phyloP scores from a whole-genome alignment of 2,113 vertebrate species.

The Stomatorhinus ivindoensis region DNA sequence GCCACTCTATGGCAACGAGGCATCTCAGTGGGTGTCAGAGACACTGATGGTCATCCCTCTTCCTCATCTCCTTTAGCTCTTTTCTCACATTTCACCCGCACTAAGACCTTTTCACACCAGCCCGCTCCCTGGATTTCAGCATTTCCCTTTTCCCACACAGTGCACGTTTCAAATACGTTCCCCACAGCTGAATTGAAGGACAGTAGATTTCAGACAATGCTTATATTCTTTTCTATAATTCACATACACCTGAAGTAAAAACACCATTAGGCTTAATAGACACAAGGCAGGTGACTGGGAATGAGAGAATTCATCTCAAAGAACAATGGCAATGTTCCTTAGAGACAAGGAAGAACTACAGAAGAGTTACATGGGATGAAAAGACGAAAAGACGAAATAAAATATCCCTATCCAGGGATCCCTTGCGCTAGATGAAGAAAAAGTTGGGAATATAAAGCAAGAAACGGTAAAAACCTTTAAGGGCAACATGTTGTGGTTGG shows the following conservation, averaged over 20 bases:
- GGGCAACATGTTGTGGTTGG: not conserved
- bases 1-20: constrained; percentile 78
- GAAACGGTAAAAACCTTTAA: not conserved
- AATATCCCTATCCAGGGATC: not conserved
- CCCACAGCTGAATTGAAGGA: not conserved
- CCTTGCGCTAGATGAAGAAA: not conserved
- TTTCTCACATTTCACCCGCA: not conserved
- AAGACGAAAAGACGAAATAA: not conserved
- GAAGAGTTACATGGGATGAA: not conserved
- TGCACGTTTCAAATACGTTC: not conserved
- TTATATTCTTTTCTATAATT: not conserved
- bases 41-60: constrained; percentile 31
- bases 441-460: not conserved
- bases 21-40: constrained; percentile 60
- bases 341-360: not conserved
- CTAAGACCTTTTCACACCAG: not conserved
- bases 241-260: not conserved
- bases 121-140: not conserved
- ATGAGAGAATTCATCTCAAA: not conserved
- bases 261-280: not conserved
- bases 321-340: not conserved
- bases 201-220: not conserved
- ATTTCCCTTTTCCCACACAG: constrained; percentile 37
- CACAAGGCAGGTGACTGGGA: not conserved
- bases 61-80: constrained; percentile 48